Evolutionary conservation across 1,140 invertebrate species (phyloP).

Genomic region (Cydia fagiglandana): DNA sequence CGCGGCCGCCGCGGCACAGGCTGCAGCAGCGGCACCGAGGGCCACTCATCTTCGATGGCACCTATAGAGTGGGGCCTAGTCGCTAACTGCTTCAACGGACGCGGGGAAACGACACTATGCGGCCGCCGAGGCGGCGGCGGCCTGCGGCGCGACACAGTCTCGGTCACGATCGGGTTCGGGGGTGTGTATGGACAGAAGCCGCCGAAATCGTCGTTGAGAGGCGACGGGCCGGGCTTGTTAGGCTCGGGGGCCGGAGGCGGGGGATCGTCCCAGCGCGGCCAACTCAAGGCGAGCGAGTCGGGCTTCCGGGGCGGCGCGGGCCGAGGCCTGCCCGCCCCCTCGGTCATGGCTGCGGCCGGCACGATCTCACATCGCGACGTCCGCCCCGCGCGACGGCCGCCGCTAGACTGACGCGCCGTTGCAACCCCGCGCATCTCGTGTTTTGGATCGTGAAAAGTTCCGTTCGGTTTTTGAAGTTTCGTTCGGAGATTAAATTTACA

Average conservation of each 20-base stretch:
- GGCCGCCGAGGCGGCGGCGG: constrained; percentile 63
- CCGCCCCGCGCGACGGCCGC: constrained; percentile 64
- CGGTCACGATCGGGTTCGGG: constrained; percentile 75
- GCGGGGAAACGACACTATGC: constrained; percentile 75
- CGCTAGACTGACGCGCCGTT: constrained; percentile 62
- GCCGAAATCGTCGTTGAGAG: constrained; percentile 75
- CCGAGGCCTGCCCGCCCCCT: constrained; percentile 69
- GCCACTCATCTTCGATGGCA: constrained; percentile 66
- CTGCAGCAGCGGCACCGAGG: constrained; percentile 64
- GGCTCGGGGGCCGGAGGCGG: constrained; percentile 70
- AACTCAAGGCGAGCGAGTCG: constrained; percentile 63
- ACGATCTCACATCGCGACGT: constrained; percentile 46
- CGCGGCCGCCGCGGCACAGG: constrained; percentile 69
- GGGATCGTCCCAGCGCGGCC: constrained; percentile 69
- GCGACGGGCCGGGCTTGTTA: constrained; percentile 57
- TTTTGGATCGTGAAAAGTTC: constrained; percentile 46
- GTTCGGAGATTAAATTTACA: constrained; percentile 33
- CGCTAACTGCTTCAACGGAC: constrained; percentile 60
- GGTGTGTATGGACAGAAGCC: constrained; percentile 81
- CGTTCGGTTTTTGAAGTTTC: constrained; percentile 35
- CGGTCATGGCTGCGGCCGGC: constrained; percentile 60
- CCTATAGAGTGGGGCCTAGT: constrained; percentile 75
- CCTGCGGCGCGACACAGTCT: constrained; percentile 55
- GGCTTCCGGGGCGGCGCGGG: constrained; percentile 75
- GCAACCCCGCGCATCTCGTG: constrained; percentile 49